A percentile compares a stretch with the other conserved stretches of the same genome.
Evolutionary conservation across 2,888 invertebrate genomes (phyloP).

Genomic region (Drymonia ruficornis): DNA sequence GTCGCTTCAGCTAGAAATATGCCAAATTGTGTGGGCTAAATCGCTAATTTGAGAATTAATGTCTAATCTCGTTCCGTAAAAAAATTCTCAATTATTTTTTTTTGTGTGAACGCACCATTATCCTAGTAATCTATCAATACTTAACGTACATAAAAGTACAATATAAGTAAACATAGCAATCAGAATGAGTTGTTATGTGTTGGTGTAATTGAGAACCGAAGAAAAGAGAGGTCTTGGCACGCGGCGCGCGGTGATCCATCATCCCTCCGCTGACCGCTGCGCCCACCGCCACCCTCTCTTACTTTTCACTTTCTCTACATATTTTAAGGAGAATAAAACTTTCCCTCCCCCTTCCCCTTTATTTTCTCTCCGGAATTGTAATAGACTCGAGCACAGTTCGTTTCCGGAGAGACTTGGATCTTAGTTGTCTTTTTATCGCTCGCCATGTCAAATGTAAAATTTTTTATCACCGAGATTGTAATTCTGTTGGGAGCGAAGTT

Average conservation of each 20-base stretch:
- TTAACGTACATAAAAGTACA: conserved; percentile 24
- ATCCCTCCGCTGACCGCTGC: conserved; percentile 80
- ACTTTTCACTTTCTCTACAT: conserved; percentile 85
- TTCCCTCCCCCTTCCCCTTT: conserved; percentile 72
- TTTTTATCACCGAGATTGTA: conserved; percentile 55
- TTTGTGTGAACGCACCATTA: neutral
- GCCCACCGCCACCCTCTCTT: conserved; percentile 64
- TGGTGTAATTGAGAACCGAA: conserved; percentile 79
- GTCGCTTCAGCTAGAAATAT: no score
- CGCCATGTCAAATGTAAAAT: conserved; percentile 56
- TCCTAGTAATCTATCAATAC: conserved; percentile 7
- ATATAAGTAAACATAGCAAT: conserved; percentile 43
- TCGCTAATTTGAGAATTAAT: no score
- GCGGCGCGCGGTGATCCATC: conserved; percentile 82
- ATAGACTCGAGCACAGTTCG: conserved; percentile 60
- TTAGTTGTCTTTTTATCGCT: conserved; percentile 70
- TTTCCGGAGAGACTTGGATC: conserved; percentile 58
- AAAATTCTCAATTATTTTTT: neutral
- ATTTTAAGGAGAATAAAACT: conserved; percentile 84
- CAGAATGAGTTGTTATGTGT: conserved; percentile 67
- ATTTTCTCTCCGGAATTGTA: conserved; percentile 69
- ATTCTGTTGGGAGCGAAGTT: conserved; percentile 64
- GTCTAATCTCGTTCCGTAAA: neutral
- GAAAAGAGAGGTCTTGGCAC: conserved; percentile 67
- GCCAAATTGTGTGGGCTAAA: no score